Base-by-base conservation (phyloP, 2,113 vertebrate species). In the Microtus montanus region DNA sequence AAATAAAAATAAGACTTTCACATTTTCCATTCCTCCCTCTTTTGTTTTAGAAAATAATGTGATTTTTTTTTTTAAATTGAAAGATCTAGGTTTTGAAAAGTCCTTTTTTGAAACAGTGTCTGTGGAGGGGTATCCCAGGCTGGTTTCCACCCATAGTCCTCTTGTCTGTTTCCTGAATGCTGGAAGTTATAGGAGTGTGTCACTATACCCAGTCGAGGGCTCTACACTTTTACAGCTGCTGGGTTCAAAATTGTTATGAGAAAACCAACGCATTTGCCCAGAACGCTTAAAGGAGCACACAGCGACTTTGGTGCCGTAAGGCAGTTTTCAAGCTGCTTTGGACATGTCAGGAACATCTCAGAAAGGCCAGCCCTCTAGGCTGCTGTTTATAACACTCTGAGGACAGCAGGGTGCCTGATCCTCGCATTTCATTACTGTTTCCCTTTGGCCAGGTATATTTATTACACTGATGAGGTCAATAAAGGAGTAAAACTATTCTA, bases 401-500 rank as follows among this genome's bases (percentile, higher is more conserved):
- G 89, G 94, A 38, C 41, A 78, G 17, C 28, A 52, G 41, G 38
- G 24, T 83, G 14, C 85, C 79, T 90, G 85, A 68, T 49, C 35
- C 75, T 94, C 33, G 84, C 49, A 73, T 63, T 89, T 87, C 70
- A 74, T 87, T 93, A 83, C 6, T 44, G 73, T 44, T 41, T 94
- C 71, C 70, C 30, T 97, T 87, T 89, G 71, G 54, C 70, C 3
- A 63, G 88, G 88, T 30, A 78, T 70, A 96, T 80, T 93, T 93
- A 94, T 28, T 89, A 54, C 77, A 41, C 38, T 61, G 19, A 87
- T 77, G 58, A 87, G 70, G 75, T 87, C 61, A 90, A 54, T 68
- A 38, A 54, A 94, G 93, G 20, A 94, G 77, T 64, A 94, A 93
- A 95, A 94, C 89, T 94, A 86, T 92, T 66, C 84, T 94, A 88